phyloP scores from a whole-genome alignment of 2,113 vertebrate genomes.

The Ornithorhynchus anatinus region DNA sequence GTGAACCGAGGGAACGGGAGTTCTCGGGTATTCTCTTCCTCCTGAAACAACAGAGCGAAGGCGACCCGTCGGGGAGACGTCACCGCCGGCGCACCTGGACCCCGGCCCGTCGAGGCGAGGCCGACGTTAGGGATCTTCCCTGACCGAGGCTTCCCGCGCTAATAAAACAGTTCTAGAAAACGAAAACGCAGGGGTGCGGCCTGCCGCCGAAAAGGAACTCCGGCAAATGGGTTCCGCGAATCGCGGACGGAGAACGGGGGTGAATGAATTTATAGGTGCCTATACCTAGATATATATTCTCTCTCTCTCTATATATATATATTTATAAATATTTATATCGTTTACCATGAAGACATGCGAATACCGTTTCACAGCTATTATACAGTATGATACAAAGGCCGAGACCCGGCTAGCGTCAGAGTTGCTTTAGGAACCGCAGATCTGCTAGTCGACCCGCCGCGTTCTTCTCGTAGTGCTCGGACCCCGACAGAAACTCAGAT shows the following conservation, averaged over 20 bases:
- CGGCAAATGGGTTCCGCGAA: constrained; percentile 61
- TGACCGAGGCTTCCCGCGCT: constrained; percentile 64
- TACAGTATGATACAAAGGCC: constrained; percentile 89
- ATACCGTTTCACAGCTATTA: constrained; percentile 76
- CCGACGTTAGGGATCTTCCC: constrained; percentile 52
- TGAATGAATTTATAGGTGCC: constrained; percentile 71
- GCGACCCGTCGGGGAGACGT: constrained; percentile 26
- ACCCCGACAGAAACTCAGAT: constrained; percentile 68
- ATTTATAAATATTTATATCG: constrained; percentile 81
- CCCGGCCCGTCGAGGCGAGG: constrained; percentile 54
- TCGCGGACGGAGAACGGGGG: constrained; percentile 74
- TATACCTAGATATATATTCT: constrained; percentile 65
- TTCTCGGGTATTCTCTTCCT: constrained; percentile 13
- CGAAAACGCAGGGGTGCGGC: constrained; percentile 55
- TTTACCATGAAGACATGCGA: constrained; percentile 84
- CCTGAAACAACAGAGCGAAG: too few relatives aligned
- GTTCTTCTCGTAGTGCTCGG: constrained; percentile 74
- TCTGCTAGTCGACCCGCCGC: constrained; percentile 70
- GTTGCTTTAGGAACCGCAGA: constrained; percentile 68
- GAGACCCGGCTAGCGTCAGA: constrained; percentile 66
- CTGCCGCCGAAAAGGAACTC: constrained; percentile 59
- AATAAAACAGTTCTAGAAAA: constrained; percentile 47
- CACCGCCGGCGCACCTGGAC: constrained; percentile 28
- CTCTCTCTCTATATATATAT: constrained; percentile 68
- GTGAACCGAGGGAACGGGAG: constrained; percentile 34